phyloP scores from a whole-genome alignment of 2,888 invertebrate species.

The Augochlorella aurata region DNA sequence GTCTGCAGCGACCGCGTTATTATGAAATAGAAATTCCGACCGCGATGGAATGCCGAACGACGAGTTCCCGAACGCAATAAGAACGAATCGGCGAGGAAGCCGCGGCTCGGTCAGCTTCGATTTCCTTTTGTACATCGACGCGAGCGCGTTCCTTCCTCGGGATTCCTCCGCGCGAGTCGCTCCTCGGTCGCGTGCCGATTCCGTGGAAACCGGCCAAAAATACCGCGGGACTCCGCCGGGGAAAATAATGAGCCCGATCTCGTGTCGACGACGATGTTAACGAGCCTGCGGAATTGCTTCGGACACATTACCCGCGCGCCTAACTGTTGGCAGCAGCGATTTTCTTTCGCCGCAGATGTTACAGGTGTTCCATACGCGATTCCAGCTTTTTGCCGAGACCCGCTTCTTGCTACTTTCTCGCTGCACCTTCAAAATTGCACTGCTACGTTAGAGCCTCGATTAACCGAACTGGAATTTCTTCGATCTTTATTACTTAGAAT shows the following conservation, averaged over 20 bases:
- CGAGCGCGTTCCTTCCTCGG: neutral
- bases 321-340: no score
- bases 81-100: conserved; percentile 56
- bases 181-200: conserved; percentile 9
- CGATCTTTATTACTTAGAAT: no score
- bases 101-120: conserved; percentile 47
- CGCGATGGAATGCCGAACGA: conserved; percentile 72
- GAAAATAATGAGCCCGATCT: conserved; percentile 8
- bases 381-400: no score
- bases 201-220: conserved; percentile 21
- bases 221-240: neutral
- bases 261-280: neutral
- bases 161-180: neutral
- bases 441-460: no score
- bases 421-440: no score
- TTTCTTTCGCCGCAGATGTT: no score
- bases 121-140: conserved; percentile 42
- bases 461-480: no score
- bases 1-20: conserved; percentile 49
- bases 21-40: conserved; percentile 75
- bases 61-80: conserved; percentile 72
- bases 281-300: neutral
- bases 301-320: no score
- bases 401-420: no score
- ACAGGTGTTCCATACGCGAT: no score